Evolutionary conservation across 2,888 invertebrate genomes (phyloP), one percentile per base, ranked within the genome.

Genomic region (Erebia palarica): DNA sequence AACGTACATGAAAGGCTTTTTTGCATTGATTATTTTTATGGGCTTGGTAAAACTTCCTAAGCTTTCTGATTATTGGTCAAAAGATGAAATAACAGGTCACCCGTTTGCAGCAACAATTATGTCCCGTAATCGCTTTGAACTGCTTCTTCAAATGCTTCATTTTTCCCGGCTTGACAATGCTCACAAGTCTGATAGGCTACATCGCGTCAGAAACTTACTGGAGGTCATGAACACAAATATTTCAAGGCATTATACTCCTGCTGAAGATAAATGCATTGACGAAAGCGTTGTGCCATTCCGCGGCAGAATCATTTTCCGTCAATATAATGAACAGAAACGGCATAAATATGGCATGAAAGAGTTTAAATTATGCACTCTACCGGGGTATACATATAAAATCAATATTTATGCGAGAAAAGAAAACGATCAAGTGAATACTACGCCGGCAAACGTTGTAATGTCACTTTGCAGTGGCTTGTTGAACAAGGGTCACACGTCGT

Each of bases 331-430:
- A 55, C 47, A 60, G 13, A 71, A 71, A 49, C 53, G 68, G 13
- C 68, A 71, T 27, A 65, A 71, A 42, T 79, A 82, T 69, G 80
- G 79, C 0, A 79, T 81, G 2, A 82, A 82, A 69, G 55, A 75
- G 11, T 83, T 85, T 68, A 84, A 86, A 78, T 21, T 82, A 10
- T 82, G 81, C 65, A 76, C 76, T 4, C 0, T 73, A 49, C 81
- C 81, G 7, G 82, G 82, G 8, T 84, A 83, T 70, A 84, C 82
- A 14, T 78, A 67, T 63, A 80, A 79, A 72, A 59, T 82, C 13
- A 13, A 75, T 69, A 44, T 81, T 14, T 82, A 82, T 71, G 74
- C 76, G 21, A 82, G 81, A 1, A 84, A 81, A 79, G 36, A 68
- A 44, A 73, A 79, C 49, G 79, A 80, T 65, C 49, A 65, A 27